Evolutionary conservation across 2,888 invertebrate species (phyloP).

Genomic region (Sialis lutaria): DNA sequence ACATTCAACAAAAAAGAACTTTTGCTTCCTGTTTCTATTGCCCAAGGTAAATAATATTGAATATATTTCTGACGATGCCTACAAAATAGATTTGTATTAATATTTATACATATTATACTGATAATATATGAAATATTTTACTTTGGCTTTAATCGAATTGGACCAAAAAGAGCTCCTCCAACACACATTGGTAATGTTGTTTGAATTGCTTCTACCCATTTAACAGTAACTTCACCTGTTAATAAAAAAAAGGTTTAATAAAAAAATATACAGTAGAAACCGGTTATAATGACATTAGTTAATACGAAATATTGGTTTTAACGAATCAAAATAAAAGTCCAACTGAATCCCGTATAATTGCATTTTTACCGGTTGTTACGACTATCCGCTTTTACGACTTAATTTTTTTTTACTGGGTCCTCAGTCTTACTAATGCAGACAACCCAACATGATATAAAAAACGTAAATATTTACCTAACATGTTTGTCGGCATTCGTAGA

Average conservation of each 20-base stretch:
- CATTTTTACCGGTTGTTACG: too few species aligned
- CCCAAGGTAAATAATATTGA: constrained; percentile 71
- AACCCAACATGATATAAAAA: neutral
- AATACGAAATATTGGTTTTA: too few species aligned
- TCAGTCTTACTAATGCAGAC: neutral
- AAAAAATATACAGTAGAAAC: too few species aligned
- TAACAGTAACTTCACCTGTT: constrained; percentile 70
- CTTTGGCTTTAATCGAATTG: constrained; percentile 70
- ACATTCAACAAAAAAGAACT: constrained; percentile 70
- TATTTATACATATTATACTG: neutral
- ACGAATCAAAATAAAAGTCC: too few species aligned
- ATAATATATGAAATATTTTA: constrained; percentile 17
- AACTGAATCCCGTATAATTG: too few species aligned
- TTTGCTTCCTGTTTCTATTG: constrained; percentile 54
- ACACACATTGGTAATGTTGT: constrained; percentile 91
- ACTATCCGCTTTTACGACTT: too few species aligned
- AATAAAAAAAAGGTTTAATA: too few species aligned
- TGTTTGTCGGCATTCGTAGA: constrained; percentile 84
- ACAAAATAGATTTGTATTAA: constrained; percentile 13
- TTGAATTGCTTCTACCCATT: constrained; percentile 96
- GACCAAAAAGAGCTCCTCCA: constrained; percentile 83
- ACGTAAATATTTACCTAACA: constrained; percentile 42
- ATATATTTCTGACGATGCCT: constrained; percentile 64
- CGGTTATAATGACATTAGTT: too few species aligned
- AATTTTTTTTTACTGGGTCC: too few species aligned